Conservation (phyloP, 2,797 vertebrate species). For the Pachyuromys duprasi region DNA sequence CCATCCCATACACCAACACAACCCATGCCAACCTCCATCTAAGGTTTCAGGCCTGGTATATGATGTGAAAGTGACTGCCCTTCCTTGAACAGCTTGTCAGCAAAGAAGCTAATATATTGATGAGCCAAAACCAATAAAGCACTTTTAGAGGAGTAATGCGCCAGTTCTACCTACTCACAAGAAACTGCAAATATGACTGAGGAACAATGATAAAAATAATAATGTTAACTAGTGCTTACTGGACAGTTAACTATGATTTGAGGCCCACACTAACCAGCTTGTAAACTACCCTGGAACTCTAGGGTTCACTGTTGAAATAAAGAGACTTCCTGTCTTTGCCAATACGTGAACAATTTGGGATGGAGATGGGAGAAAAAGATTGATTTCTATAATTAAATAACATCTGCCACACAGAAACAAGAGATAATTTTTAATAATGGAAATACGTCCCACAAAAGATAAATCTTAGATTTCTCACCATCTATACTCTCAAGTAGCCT, state of each 20-base stretch:
- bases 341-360: not conserved
- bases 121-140: not conserved
- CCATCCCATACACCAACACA: not conserved
- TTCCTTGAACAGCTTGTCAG: not conserved
- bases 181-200: slow-evolving; percentile 4
- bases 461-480: not conserved
- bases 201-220: not conserved
- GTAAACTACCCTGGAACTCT: not conserved
- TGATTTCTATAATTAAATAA: not conserved
- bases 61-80: not conserved
- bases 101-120: not conserved
- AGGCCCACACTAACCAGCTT: not conserved
- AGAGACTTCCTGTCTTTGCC: not conserved
- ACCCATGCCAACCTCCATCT: not conserved
- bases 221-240: not conserved
- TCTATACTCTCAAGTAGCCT: not conserved
- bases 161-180: not conserved
- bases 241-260: not conserved
- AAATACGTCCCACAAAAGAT: slow-evolving; percentile 19
- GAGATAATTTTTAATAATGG: not conserved
- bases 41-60: not conserved
- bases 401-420: not conserved
- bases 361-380: not conserved
- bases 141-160: not conserved
- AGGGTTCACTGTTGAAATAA: not conserved